Evolutionary conservation across 1,140 invertebrate genomes (phyloP).

Genomic region (Aculops lycopersici): DNA sequence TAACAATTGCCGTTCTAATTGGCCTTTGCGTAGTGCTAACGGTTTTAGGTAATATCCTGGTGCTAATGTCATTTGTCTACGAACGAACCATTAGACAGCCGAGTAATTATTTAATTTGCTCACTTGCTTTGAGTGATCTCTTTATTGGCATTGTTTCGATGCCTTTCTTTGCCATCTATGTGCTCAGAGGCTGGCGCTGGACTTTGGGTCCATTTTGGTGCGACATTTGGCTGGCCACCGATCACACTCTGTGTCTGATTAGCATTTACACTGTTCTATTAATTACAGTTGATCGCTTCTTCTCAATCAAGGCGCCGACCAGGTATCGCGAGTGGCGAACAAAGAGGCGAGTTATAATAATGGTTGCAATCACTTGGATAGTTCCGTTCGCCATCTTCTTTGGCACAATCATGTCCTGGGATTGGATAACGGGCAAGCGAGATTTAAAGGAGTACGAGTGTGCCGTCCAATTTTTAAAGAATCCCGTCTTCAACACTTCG

Average conservation of each 20-base stretch:
- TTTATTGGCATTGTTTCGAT: constrained; percentile 50
- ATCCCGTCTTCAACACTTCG: constrained; percentile 87
- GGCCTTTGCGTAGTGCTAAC: constrained; percentile 63
- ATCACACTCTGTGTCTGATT: constrained; percentile 92
- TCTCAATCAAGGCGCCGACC: constrained; percentile 92
- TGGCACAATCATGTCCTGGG: constrained; percentile 95
- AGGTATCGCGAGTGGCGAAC: constrained; percentile 89
- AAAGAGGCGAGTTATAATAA: constrained; percentile 56
- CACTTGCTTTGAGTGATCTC: constrained; percentile 83
- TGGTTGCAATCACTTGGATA: constrained; percentile 63
- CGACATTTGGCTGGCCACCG: constrained; percentile 91
- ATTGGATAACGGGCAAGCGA: constrained; percentile 69
- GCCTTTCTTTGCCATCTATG: constrained; percentile 50
- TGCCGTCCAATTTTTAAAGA: constrained; percentile 85
- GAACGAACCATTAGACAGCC: constrained; percentile 88
- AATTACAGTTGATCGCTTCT: constrained; percentile 93
- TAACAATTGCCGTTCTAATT: constrained; percentile 59
- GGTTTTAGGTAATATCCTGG: constrained; percentile 75
- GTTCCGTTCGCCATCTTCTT: constrained; percentile 85
- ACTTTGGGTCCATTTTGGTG: constrained; percentile 76
- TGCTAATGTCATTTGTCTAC: constrained; percentile 76
- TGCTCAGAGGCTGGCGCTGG: constrained; percentile 69
- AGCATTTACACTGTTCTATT: constrained; percentile 95
- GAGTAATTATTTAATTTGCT: constrained; percentile 97
- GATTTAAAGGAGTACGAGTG: constrained; percentile 59